Percentiles rank a stretch among this genome's conserved stretches.
Conservation (phyloP, 2,113 vertebrate species). For the Trichomycterus rosablanca region DNA sequence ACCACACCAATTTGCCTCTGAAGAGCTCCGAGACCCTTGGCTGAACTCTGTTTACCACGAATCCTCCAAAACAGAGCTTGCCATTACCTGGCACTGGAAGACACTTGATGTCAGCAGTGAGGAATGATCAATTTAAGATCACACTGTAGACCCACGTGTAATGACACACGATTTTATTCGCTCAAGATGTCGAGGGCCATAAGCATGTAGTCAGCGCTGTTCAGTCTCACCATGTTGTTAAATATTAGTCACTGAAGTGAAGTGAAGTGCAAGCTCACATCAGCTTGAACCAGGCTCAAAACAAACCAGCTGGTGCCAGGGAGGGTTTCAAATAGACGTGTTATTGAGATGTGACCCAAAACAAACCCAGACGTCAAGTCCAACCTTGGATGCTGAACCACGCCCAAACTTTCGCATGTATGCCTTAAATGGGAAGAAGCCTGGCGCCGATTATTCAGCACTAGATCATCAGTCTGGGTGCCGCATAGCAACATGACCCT, state of each 20-base stretch:
- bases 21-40: conserved; percentile 12
- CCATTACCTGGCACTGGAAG: conserved; percentile 4
- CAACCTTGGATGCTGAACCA: neutral
- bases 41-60: conserved; percentile 25
- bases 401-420: neutral
- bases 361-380: neutral
- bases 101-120: conserved; percentile 1
- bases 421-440: too few relatives aligned
- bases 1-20: conserved; percentile 24
- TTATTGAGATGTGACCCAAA: conserved; percentile 1
- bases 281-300: neutral
- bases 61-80: conserved; percentile 3
- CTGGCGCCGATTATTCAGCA: too few relatives aligned
- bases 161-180: neutral
- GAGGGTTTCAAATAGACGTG: neutral
- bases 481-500: too few relatives aligned
- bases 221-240: neutral
- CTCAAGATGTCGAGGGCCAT: neutral
- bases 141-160: conserved; percentile 7
- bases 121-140: conserved; percentile 7
- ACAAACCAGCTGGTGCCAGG: conserved; percentile 7
- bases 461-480: too few relatives aligned
- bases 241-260: conserved; percentile 2
- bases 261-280: too few relatives aligned
- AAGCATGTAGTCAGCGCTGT: neutral